Conservation (phyloP, 1,140 invertebrate genomes). For the Colletes gigas region DNA sequence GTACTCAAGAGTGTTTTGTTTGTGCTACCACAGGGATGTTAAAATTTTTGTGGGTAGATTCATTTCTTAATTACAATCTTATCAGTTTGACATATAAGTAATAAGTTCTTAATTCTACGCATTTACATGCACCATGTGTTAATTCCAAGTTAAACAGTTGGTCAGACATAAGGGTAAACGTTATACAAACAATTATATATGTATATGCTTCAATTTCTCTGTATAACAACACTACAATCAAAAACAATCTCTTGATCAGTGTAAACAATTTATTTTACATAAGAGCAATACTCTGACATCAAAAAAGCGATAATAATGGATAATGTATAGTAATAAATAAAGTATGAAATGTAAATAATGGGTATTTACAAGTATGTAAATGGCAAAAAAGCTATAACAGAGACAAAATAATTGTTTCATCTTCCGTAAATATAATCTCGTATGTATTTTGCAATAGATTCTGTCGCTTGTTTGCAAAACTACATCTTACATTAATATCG, state of each 20-base stretch:
- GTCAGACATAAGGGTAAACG: slow-evolving; percentile 58
- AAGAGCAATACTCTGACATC: slow-evolving; percentile 72
- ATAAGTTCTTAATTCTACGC: slow-evolving; percentile 63
- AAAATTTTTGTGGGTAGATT: slow-evolving; percentile 54
- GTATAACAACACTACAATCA: slow-evolving; percentile 67
- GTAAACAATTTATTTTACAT: slow-evolving; percentile 79
- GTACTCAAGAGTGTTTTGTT: slow-evolving; percentile 48
- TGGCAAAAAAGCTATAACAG: slow-evolving; percentile 77
- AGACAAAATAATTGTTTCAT: slow-evolving; percentile 68
- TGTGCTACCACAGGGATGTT: slow-evolving; percentile 48
- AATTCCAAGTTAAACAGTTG: slow-evolving; percentile 42
- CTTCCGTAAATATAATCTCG: slow-evolving; percentile 57
- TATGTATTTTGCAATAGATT: slow-evolving; percentile 51
- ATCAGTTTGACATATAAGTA: slow-evolving; percentile 62
- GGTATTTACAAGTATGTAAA: slow-evolving; percentile 80
- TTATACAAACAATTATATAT: slow-evolving; percentile 64
- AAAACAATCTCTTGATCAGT: slow-evolving; percentile 67
- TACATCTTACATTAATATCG: slow-evolving; percentile 55
- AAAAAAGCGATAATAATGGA: slow-evolving; percentile 71
- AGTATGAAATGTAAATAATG: slow-evolving; percentile 79
- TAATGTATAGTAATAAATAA: slow-evolving; percentile 79
- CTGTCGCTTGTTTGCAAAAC: slow-evolving; percentile 54
- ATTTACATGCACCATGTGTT: slow-evolving; percentile 60
- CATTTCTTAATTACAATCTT: slow-evolving; percentile 62
- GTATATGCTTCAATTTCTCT: slow-evolving; percentile 47